These are phyloP conservation scores for Phortica magna DNA, from an alignment of 2,888 invertebrate genomes.

Conservation along the genomic window DNA sequence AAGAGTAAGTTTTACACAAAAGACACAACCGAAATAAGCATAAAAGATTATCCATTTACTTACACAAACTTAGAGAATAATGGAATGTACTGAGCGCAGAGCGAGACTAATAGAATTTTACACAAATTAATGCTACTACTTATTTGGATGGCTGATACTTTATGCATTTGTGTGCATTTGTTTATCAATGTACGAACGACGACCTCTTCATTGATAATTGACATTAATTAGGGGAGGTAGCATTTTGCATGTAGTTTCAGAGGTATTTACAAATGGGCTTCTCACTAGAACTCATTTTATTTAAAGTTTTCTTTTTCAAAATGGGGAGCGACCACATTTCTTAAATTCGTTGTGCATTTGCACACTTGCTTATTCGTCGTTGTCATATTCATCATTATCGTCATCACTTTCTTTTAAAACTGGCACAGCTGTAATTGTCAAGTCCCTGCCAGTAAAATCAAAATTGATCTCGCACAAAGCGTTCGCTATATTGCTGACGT, in stretches of 20 bases:
- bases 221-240: constrained; percentile 19
- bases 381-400: constrained; percentile 73
- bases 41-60: background rate
- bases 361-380: constrained; percentile 56
- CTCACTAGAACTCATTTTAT: background rate
- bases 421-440: constrained; percentile 73
- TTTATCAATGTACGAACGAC: background rate
- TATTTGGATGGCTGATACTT: background rate
- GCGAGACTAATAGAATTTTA: background rate
- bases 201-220: background rate
- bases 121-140: background rate
- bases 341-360: background rate
- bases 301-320: background rate
- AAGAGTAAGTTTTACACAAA: background rate
- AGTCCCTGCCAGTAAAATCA: constrained; percentile 70
- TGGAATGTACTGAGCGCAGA: background rate
- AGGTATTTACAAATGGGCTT: constrained; percentile 2
- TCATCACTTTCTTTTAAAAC: constrained; percentile 72
- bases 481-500: constrained; percentile 60
- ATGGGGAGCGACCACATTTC: background rate
- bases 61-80: background rate
- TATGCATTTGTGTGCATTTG: background rate
- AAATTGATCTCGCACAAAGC: constrained; percentile 63
- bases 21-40: background rate
- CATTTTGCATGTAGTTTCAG: constrained; percentile 7